Evolutionary conservation across 2,888 invertebrate genomes (phyloP).

Genomic region (Prenolepis imparis): DNA sequence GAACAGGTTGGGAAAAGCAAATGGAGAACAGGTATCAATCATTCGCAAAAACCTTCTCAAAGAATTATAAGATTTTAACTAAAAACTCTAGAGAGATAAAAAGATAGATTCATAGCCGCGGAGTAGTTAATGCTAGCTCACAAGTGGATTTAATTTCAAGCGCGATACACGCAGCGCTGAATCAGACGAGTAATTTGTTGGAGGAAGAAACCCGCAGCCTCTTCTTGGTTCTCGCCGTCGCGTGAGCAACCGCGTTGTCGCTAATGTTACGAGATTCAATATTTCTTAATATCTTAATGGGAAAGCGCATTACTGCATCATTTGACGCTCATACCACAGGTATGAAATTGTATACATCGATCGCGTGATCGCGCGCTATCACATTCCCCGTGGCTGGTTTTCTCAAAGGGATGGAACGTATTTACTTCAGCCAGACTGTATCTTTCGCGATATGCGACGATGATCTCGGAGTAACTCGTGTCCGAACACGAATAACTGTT

Average conservation of each 20-base stretch:
- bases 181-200: constrained; percentile 47
- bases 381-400: constrained; percentile 54
- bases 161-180: constrained; percentile 31
- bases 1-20: no score
- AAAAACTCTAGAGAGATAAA: neutral
- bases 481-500: neutral
- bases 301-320: constrained; percentile 69
- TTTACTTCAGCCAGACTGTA: constrained; percentile 21
- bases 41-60: neutral
- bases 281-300: constrained; percentile 75
- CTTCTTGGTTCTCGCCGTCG: constrained; percentile 26
- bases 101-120: constrained; percentile 1
- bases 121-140: neutral
- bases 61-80: neutral
- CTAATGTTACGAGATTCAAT: constrained; percentile 69
- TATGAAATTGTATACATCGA: constrained; percentile 67
- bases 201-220: constrained; percentile 11
- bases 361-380: constrained; percentile 70
- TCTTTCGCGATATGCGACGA: constrained; percentile 62
- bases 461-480: constrained; percentile 58
- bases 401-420: constrained; percentile 50
- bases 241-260: constrained; percentile 62
- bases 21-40: neutral
- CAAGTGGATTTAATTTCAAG: constrained; percentile 25
- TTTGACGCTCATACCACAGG: constrained; percentile 46